These are phyloP conservation scores for Nematolebias whitei DNA, from an alignment of 2,113 vertebrate genomes.

Conservation along the genomic window DNA sequence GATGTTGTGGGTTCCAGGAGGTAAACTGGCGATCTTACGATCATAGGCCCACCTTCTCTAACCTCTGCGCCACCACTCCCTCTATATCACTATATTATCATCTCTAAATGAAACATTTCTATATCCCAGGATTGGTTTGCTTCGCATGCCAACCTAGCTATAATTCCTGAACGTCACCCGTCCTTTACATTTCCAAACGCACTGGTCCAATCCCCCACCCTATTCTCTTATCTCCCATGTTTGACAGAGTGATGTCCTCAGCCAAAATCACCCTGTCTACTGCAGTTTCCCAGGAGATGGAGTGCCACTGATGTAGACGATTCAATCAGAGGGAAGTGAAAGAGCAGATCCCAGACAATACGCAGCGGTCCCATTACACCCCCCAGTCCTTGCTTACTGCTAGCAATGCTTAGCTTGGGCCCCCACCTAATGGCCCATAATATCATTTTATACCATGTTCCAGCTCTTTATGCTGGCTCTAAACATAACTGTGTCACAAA, in stretches of 20 bases:
- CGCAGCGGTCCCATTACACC: slow-evolving; percentile 76
- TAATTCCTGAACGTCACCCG: slow-evolving; percentile 40
- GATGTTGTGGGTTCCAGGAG: too few species aligned
- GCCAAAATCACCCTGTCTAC: slow-evolving; percentile 72
- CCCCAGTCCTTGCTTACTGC: slow-evolving; percentile 69
- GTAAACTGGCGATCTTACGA: too few species aligned
- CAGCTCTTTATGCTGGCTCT: slow-evolving; percentile 76
- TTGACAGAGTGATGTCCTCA: slow-evolving; percentile 75
- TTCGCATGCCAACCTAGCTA: slow-evolving; percentile 13
- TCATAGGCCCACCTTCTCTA: too few species aligned
- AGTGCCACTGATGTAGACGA: slow-evolving; percentile 73
- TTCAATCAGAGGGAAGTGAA: slow-evolving; percentile 76
- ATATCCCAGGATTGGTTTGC: slow-evolving; percentile 20
- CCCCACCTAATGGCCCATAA: slow-evolving; percentile 80
- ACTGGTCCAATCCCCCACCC: slow-evolving; percentile 32
- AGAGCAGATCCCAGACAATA: slow-evolving; percentile 78
- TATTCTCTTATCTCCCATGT: slow-evolving; percentile 63
- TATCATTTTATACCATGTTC: slow-evolving; percentile 79
- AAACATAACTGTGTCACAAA: slow-evolving; percentile 77
- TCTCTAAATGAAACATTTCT: slow-evolving; percentile 17
- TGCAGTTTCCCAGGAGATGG: slow-evolving; percentile 69
- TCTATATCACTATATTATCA: too few species aligned
- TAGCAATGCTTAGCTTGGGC: slow-evolving; percentile 67
- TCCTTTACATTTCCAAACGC: slow-evolving; percentile 49
- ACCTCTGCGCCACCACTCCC: too few species aligned